These are phyloP conservation scores for Zaprionus inermis DNA, from an alignment of 1,140 invertebrate species.

Conservation along the genomic window DNA sequence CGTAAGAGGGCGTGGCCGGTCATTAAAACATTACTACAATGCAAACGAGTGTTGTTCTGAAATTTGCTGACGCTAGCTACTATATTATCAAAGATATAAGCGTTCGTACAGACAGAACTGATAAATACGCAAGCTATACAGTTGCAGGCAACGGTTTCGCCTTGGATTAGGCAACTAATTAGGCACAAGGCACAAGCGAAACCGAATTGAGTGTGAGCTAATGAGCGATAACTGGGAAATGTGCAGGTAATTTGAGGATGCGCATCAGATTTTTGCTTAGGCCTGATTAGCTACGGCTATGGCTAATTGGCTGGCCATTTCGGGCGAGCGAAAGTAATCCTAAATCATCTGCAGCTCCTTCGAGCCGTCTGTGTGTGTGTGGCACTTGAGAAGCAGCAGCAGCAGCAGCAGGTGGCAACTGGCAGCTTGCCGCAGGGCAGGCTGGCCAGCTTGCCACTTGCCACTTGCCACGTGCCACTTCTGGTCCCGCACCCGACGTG, in stretches of 20 bases:
- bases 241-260: background rate
- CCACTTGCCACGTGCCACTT: background rate
- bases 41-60: too few species aligned
- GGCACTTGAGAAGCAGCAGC: conserved; percentile 12
- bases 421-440: conserved; percentile 37
- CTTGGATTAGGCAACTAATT: background rate
- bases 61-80: too few species aligned
- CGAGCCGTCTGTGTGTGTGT: too few species aligned
- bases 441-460: background rate
- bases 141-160: background rate
- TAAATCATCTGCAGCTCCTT: conserved; percentile 37
- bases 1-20: too few species aligned
- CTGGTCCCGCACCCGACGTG: conserved; percentile 48
- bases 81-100: too few species aligned
- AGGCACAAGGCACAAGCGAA: background rate
- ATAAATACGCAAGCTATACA: too few species aligned
- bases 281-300: conserved; percentile 24
- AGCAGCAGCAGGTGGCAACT: conserved; percentile 53
- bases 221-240: background rate
- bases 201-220: background rate
- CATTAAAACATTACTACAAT: too few species aligned
- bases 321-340: conserved; percentile 7
- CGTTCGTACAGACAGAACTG: too few species aligned
- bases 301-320: conserved; percentile 40
- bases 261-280: background rate